These are phyloP conservation scores for Chondrilla cf. caribensis DNA, from an alignment of 37 sponge, comb jelly and placozoan species.

Conservation along the genomic window DNA sequence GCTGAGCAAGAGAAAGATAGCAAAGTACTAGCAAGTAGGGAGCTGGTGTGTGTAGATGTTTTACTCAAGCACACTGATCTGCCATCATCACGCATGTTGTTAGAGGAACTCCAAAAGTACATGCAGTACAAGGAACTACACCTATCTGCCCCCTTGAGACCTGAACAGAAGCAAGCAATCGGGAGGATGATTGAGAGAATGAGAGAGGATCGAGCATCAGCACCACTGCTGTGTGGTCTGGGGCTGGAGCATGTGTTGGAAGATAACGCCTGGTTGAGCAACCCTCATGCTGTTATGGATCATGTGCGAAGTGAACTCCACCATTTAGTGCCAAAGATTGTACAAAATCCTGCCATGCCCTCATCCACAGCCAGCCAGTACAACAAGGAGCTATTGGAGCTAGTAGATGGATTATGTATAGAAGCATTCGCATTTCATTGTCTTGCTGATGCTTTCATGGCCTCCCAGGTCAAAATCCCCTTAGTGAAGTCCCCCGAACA, in stretches of 20 bases:
- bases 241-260: background rate
- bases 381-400: background rate
- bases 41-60: no score
- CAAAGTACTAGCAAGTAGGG: background rate
- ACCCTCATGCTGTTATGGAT: background rate
- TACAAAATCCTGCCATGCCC: background rate
- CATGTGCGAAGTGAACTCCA: background rate
- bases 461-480: conserved; percentile 51
- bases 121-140: background rate
- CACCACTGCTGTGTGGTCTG: background rate
- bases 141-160: no score
- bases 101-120: background rate
- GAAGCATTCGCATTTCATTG: background rate
- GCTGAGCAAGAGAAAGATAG: background rate
- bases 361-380: no score
- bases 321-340: background rate
- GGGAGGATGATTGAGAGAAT: background rate
- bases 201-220: background rate
- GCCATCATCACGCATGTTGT: background rate
- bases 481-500: conserved; percentile 37
- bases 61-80: background rate
- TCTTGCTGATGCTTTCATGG: conserved; percentile 67
- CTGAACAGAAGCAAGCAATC: no score
- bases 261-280: background rate
- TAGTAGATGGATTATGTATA: background rate